phyloP scores from a whole-genome alignment of 2,888 invertebrate genomes.

The Campopleginae sp. region DNA sequence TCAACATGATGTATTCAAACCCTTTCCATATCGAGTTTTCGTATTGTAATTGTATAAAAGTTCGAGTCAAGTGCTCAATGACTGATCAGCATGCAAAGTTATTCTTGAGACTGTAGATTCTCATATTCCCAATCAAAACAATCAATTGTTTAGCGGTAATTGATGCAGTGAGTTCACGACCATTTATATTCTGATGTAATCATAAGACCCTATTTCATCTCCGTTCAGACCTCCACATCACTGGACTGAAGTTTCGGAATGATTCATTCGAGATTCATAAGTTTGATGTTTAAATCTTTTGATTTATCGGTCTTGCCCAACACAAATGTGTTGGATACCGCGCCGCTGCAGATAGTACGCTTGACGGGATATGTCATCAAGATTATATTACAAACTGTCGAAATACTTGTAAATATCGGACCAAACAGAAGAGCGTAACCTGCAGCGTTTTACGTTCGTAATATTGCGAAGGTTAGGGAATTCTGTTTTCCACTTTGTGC shows the following conservation, averaged over 20 bases:
- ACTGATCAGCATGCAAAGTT: not conserved
- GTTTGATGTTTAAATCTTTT: not conserved
- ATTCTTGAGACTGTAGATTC: not conserved
- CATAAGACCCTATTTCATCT: not conserved
- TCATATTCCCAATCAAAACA: not conserved
- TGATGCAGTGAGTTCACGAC: not conserved
- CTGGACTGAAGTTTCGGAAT: not conserved
- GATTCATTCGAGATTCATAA: not conserved
- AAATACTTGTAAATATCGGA: conserved; percentile 5
- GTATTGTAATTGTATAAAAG: not conserved
- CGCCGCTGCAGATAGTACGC: not conserved
- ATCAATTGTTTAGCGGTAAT: not conserved
- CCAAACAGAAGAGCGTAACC: conserved; percentile 1
- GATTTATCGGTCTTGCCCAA: not conserved
- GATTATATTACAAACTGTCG: not conserved
- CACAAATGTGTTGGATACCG: not conserved
- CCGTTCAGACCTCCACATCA: not conserved
- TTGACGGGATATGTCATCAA: conserved; percentile 7
- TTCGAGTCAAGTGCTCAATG: not conserved
- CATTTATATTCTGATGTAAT: not conserved
- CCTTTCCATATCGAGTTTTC: not conserved
- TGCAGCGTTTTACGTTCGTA: not conserved
- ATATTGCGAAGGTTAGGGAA: conserved; percentile 2
- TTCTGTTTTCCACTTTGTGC: not conserved
- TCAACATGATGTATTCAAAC: not conserved